Evolutionary conservation across 2,888 invertebrate genomes (phyloP).

Genomic region (Eupithecia exiguata): DNA sequence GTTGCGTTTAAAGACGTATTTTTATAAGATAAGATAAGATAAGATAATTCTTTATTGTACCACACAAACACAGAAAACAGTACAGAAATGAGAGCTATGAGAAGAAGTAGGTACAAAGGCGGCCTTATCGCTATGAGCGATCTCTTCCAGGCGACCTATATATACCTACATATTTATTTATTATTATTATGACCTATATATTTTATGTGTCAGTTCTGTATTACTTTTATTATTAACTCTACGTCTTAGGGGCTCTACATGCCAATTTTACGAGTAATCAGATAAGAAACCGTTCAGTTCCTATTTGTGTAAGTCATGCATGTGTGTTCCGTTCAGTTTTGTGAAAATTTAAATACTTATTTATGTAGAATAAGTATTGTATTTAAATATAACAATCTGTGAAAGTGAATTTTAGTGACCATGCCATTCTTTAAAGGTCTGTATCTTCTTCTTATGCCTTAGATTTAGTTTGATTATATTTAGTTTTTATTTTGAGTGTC

Average conservation of each 20-base stretch:
- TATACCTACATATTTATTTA: no score
- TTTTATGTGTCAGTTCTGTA: background rate
- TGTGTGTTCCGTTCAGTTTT: background rate
- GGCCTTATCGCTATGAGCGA: no score
- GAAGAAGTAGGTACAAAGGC: no score
- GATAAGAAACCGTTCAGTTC: slow-evolving; percentile 30
- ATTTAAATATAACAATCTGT: background rate
- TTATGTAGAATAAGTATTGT: background rate
- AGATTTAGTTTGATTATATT: background rate
- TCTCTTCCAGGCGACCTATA: no score
- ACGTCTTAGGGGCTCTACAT: slow-evolving; percentile 11
- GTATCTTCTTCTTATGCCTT: background rate
- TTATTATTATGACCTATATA: no score
- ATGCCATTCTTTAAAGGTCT: slow-evolving; percentile 29
- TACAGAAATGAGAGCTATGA: no score
- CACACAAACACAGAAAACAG: no score
- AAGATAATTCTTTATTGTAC: no score
- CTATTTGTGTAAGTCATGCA: slow-evolving; percentile 18
- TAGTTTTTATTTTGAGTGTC: no score
- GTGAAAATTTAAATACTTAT: background rate
- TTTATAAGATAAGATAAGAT: no score
- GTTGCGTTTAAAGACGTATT: no score
- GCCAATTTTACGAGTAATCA: slow-evolving; percentile 20
- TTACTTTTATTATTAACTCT: slow-evolving; percentile 13
- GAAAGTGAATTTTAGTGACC: slow-evolving; percentile 3